phyloP scores from a whole-genome alignment of 2,797 vertebrate genomes.

The Galagoides demidoff region DNA sequence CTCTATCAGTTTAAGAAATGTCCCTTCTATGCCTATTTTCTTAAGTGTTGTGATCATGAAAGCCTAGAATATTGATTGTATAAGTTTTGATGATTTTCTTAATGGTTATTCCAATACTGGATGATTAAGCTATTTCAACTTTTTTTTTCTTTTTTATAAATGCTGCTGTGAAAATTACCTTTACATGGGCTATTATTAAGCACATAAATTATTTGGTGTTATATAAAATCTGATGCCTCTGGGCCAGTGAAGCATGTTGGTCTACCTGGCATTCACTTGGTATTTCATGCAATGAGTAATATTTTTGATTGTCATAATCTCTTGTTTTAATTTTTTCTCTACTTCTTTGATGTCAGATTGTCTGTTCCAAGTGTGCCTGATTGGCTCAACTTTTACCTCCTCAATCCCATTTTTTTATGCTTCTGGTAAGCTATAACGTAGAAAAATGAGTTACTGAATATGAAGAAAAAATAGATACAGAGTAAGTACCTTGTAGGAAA shows the following conservation, averaged over 20 bases:
- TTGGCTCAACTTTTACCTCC: background rate
- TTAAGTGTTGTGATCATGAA: no score
- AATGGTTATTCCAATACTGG: background rate
- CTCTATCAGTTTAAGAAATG: no score
- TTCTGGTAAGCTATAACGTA: background rate
- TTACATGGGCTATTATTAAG: conserved; percentile 28
- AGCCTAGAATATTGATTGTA: background rate
- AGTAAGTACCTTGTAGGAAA: background rate
- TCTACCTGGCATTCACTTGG: background rate
- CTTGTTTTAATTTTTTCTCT: conserved; percentile 6
- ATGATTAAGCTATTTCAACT: background rate
- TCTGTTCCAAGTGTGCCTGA: background rate
- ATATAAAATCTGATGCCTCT: conserved; percentile 14
- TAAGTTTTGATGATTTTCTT: conserved; percentile 2
- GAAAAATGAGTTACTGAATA: background rate
- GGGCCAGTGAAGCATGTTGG: background rate
- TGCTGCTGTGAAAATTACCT: background rate
- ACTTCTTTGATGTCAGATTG: background rate
- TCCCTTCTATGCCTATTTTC: no score
- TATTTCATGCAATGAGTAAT: background rate
- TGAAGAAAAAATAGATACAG: background rate
- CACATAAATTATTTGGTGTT: conserved; percentile 50
- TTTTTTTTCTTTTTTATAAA: background rate
- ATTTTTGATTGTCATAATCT: conserved; percentile 15
- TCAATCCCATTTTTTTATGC: background rate